Conservation (phyloP, 2,888 invertebrate genomes). For the Branchellion lobata region DNA sequence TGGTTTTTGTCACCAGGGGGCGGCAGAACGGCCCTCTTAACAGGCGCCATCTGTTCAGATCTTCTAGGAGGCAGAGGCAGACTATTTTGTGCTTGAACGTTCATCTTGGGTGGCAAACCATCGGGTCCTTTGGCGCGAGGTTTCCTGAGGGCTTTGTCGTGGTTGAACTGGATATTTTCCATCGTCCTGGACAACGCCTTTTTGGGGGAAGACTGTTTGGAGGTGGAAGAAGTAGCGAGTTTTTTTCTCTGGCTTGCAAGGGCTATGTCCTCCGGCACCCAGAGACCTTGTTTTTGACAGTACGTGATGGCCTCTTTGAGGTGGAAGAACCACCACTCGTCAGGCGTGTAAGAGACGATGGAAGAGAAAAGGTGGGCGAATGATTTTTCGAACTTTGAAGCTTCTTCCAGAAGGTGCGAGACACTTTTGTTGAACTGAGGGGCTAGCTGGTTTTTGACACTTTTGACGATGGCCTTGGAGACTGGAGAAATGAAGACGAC, state of each 20-base stretch:
- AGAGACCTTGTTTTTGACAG: conserved; percentile 50
- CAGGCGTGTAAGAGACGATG: conserved; percentile 49
- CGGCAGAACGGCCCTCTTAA: background rate
- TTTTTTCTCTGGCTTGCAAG: conserved; percentile 19
- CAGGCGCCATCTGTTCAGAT: background rate
- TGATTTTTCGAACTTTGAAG: conserved; percentile 48
- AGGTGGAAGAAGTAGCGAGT: background rate
- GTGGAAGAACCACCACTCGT: conserved; percentile 50
- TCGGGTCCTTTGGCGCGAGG: background rate
- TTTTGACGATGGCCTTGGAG: conserved; percentile 50
- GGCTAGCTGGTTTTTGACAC: conserved; percentile 48
- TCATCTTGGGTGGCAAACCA: conserved; percentile 17
- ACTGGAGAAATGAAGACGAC: conserved; percentile 51
- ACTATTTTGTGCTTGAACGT: background rate
- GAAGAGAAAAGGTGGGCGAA: conserved; percentile 50
- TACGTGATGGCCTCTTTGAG: conserved; percentile 50
- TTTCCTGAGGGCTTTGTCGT: background rate
- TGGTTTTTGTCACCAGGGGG: background rate
- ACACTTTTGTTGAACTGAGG: conserved; percentile 50
- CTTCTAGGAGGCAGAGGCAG: conserved; percentile 2
- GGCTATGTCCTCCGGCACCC: conserved; percentile 36
- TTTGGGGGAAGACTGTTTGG: background rate
- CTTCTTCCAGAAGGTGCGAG: conserved; percentile 50
- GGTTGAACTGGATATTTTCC: conserved; percentile 26
- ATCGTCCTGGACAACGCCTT: conserved; percentile 43